Evolutionary conservation across 2,113 vertebrate genomes (phyloP).

Genomic region (Azemiops feae): DNA sequence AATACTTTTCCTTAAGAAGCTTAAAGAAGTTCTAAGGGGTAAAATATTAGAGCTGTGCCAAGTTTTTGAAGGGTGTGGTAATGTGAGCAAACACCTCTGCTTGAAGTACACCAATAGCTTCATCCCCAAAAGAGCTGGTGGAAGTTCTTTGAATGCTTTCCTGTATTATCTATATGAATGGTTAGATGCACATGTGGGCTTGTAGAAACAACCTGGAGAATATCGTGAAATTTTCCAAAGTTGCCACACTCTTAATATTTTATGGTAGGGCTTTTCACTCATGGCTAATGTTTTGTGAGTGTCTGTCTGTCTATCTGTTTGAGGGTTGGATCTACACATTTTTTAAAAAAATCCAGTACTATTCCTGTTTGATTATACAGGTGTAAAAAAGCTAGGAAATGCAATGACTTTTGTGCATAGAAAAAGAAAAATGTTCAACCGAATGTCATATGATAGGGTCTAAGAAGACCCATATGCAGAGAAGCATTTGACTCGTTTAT

Average conservation of each 20-base stretch:
- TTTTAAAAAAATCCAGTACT: not conserved
- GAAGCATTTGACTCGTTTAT: conserved; percentile 21
- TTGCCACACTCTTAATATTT: not conserved
- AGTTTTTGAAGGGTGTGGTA: too few species aligned
- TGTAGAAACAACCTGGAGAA: too few species aligned
- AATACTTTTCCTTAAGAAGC: too few species aligned
- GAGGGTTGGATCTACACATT: not conserved
- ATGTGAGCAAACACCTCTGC: too few species aligned
- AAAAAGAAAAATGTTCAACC: not conserved
- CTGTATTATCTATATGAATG: too few species aligned
- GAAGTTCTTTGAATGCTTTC: too few species aligned
- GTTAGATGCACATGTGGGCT: too few species aligned
- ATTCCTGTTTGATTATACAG: not conserved
- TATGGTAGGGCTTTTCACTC: not conserved
- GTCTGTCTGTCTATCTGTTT: too few species aligned
- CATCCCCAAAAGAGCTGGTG: too few species aligned
- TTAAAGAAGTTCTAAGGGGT: too few species aligned
- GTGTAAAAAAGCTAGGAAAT: not conserved
- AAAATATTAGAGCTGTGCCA: too few species aligned
- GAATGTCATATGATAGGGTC: not conserved
- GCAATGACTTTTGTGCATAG: not conserved
- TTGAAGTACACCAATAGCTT: too few species aligned
- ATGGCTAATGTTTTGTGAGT: not conserved
- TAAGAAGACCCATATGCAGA: not conserved
- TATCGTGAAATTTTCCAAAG: not conserved